Evolutionary conservation across 1,140 invertebrate genomes (phyloP).

Genomic region (Aporrectodea caliginosa): DNA sequence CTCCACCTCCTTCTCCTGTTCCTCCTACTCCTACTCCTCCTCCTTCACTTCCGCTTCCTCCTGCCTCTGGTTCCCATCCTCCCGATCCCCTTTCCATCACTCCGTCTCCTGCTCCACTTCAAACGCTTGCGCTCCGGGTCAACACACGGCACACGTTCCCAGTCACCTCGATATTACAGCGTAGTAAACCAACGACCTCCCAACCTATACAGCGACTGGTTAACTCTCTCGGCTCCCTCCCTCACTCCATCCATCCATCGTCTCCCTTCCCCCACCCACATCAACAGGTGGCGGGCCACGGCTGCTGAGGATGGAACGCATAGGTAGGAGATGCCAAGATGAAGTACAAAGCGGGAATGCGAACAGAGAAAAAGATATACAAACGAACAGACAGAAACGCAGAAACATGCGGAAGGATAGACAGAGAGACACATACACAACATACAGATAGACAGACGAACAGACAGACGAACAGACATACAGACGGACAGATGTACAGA

Average conservation of each 20-base stretch:
- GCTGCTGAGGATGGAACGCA: no score
- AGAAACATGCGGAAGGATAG: no score
- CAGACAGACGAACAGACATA: no score
- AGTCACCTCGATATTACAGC: not conserved
- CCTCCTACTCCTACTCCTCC: not conserved
- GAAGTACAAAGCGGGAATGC: not conserved
- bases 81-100: not conserved
- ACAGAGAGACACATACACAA: no score
- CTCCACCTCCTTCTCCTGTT: not conserved
- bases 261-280: not conserved
- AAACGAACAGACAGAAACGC: no score
- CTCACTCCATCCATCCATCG: not conserved
- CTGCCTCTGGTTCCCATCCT: not conserved
- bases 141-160: not conserved
- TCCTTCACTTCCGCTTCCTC: no score
- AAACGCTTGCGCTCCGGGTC: not conserved
- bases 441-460: no score
- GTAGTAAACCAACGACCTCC: not conserved
- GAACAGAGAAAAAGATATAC: not conserved
- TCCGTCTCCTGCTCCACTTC: not conserved
- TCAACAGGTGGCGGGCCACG: slow-evolving; percentile 1
- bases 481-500: no score
- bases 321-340: not conserved
- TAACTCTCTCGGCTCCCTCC: not conserved
- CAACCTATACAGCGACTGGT: not conserved